Base-by-base conservation (phyloP, 2,888 invertebrate genomes). In the Noctua fimbriata region DNA sequence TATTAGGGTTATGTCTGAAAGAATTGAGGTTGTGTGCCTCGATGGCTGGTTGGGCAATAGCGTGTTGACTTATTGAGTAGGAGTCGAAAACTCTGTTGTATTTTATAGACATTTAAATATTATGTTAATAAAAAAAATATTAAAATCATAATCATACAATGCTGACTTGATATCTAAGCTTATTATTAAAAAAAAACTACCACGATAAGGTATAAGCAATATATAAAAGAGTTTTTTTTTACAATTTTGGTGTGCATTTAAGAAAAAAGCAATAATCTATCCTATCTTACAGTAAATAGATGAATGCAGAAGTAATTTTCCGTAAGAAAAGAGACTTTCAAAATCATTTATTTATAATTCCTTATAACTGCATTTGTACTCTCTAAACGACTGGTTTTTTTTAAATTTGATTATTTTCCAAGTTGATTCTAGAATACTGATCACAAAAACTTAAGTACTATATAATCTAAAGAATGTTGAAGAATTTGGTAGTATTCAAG, bases 1-100 rank as follows among this genome's bases (percentile, higher is more conserved):
- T 81, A 85, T 83, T 86, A 81, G 58, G 28, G 73, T 69, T 82
- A 71, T 52, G 55, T 76, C 73, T 28, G 18, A 55, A 58, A n/a
- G 49, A 16, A 77, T 84, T 63, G 65, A 76, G 60, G 58, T 69
- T 84, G 71, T 78, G 49, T 73, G 24, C 18, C 7, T 32, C 41
- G 70, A 63, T 49, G 16, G 16, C 44, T 76, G 7, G 73, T 73
- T 86, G 71, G 60, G 83, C 24, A 82, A 83, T 16, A 66, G 12
- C n/a, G 60, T 78, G 47, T 84, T 49, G 24, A 60, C 32, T 55
- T 44, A 16, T 60, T 72, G 60, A 24, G 32, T 1, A 28, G 47
- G 36, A 60, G n/a, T 36, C 14, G 36, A 36, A 74, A 76, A 74
- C 10, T 76, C 18, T 47, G 6, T 52, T 10, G 36, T 10, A 36